Evolutionary conservation across 2,797 vertebrate genomes (phyloP).

Genomic region (Hapalemur alaotrensis): DNA sequence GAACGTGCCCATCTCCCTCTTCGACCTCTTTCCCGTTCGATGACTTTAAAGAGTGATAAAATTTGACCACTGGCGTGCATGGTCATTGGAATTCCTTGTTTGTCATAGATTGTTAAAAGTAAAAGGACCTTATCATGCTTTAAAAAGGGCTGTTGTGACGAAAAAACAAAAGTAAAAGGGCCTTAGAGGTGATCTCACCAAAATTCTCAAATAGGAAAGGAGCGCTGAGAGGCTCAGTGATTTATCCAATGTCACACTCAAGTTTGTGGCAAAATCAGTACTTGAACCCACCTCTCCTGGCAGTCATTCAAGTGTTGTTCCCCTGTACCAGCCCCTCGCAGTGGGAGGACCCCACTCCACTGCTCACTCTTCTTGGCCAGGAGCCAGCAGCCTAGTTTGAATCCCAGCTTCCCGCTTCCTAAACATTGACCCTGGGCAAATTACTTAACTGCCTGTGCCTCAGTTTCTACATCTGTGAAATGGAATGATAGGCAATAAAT

Average conservation of each 20-base stretch:
- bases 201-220: neutral
- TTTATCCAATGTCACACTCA: neutral
- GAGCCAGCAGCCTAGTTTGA: neutral
- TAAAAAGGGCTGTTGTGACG: neutral
- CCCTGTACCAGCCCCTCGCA: neutral
- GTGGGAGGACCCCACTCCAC: fast-evolving
- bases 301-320: neutral
- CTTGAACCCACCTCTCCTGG: neutral
- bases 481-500: neutral
- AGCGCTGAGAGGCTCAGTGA: neutral
- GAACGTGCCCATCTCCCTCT: neutral
- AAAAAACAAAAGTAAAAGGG: neutral
- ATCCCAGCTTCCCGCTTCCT: neutral
- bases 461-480: neutral
- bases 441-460: neutral
- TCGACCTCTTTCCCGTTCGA: neutral
- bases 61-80: neutral
- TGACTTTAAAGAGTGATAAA: neutral
- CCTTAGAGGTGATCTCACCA: neutral
- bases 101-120: neutral
- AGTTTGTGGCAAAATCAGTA: neutral
- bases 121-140: neutral
- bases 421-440: neutral
- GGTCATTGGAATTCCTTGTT: neutral
- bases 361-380: neutral